Conservation (phyloP, 2,888 invertebrate species). For the Copidosoma aretas region DNA sequence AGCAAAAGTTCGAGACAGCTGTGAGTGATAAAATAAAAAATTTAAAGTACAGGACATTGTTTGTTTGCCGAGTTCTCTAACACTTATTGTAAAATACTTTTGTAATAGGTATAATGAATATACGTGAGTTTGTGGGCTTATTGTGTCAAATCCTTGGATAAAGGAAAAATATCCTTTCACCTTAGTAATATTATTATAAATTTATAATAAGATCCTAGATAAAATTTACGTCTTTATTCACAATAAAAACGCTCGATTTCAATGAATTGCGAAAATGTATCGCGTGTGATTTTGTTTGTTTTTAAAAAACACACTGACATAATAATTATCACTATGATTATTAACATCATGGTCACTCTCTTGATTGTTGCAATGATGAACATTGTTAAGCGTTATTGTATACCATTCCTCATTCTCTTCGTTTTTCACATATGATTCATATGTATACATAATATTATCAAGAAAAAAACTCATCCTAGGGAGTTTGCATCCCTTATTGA, state of each 20-base stretch:
- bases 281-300: constrained; percentile 2
- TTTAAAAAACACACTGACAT: constrained; percentile 11
- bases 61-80: constrained; percentile 1
- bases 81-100: constrained; percentile 20
- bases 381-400: neutral
- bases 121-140: neutral
- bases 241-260: constrained; percentile 23
- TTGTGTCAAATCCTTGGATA: neutral
- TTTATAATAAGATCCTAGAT: constrained; percentile 14
- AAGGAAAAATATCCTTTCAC: constrained; percentile 6
- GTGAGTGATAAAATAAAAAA: constrained; percentile 11
- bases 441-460: constrained; percentile 8
- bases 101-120: constrained; percentile 21
- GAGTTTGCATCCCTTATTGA: constrained; percentile 15
- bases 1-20: neutral
- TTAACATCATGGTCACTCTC: neutral
- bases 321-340: neutral
- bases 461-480: constrained; percentile 8
- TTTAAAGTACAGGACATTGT: neutral
- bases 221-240: constrained; percentile 9
- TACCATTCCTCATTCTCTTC: constrained; percentile 1
- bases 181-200: constrained; percentile 12
- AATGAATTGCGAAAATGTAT: constrained; percentile 14
- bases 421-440: constrained; percentile 6
- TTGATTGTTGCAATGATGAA: neutral